phyloP scores from a whole-genome alignment of 1,140 invertebrate species.

The Dolichoris vasculosae region DNA sequence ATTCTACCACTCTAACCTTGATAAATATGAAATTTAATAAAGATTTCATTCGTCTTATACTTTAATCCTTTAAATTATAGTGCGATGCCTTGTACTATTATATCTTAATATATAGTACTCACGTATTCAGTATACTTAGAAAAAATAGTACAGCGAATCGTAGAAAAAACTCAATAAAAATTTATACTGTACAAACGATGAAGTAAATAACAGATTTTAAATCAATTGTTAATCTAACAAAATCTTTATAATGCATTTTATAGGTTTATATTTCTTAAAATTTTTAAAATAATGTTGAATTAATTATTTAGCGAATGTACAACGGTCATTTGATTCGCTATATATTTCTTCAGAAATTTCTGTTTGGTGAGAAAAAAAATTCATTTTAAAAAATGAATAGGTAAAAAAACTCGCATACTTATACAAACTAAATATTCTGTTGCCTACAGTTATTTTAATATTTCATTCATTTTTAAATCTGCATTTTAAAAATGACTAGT shows the following conservation, averaged over 20 bases:
- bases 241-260: too few relatives aligned
- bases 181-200: background rate
- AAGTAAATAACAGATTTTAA: background rate
- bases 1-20: too few relatives aligned
- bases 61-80: background rate
- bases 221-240: too few relatives aligned
- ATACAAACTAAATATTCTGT: background rate
- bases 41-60: background rate
- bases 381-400: background rate
- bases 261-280: too few relatives aligned
- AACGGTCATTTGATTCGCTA: background rate
- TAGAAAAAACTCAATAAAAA: too few relatives aligned
- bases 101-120: background rate
- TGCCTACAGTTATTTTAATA: background rate
- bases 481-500: background rate
- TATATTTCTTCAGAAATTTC: background rate
- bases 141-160: too few relatives aligned
- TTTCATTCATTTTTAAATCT: background rate
- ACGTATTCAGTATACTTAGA: too few relatives aligned
- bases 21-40: background rate
- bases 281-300: too few relatives aligned
- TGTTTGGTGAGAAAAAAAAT: background rate
- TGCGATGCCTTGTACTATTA: background rate
- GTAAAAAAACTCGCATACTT: background rate
- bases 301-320: too few relatives aligned